Percentiles rank a stretch among this genome's conserved stretches.
phyloP scores from a whole-genome alignment of 2,113 vertebrate genomes.

The Datnioides undecimradiatus region DNA sequence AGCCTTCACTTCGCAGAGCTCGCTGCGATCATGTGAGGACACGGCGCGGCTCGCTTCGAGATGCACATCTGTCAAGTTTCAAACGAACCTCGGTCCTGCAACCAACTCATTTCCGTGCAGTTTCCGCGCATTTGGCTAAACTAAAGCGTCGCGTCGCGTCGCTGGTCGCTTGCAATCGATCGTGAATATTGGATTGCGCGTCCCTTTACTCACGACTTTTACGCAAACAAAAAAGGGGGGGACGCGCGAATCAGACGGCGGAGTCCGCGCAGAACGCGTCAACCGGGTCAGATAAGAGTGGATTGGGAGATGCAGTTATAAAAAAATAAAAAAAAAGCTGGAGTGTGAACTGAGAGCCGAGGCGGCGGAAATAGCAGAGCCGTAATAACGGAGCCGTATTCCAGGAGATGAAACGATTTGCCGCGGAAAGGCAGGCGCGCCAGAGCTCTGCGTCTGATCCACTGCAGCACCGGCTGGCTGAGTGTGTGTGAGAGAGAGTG shows the following conservation, averaged over 20 bases:
- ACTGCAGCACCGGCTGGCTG: constrained; percentile 72
- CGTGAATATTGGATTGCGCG: constrained; percentile 58
- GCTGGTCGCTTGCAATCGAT: background rate
- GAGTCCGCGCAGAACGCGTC: constrained; percentile 33
- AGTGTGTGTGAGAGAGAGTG: constrained; percentile 1
- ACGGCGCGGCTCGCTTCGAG: background rate
- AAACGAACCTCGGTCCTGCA: background rate
- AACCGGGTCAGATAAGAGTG: constrained; percentile 2
- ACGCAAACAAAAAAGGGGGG: constrained; percentile 2
- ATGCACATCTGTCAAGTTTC: constrained; percentile 44
- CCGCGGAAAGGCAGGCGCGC: constrained; percentile 53
- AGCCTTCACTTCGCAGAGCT: background rate
- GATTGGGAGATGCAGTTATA: background rate
- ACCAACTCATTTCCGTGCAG: background rate
- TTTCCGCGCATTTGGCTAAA: background rate
- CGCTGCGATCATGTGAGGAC: constrained; percentile 30
- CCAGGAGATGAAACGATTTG: constrained; percentile 56
- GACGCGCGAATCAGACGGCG: constrained; percentile 13
- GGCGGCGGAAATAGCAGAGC: constrained; percentile 13
- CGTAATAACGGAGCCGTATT: constrained; percentile 37
- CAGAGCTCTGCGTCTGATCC: constrained; percentile 72
- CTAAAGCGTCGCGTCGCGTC: background rate
- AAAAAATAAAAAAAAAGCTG: background rate
- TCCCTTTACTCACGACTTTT: constrained; percentile 48
- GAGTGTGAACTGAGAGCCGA: constrained; percentile 3